These are phyloP conservation scores for Aleiodes alternator DNA, from an alignment of 2,888 invertebrate species.

Conservation along the genomic window DNA sequence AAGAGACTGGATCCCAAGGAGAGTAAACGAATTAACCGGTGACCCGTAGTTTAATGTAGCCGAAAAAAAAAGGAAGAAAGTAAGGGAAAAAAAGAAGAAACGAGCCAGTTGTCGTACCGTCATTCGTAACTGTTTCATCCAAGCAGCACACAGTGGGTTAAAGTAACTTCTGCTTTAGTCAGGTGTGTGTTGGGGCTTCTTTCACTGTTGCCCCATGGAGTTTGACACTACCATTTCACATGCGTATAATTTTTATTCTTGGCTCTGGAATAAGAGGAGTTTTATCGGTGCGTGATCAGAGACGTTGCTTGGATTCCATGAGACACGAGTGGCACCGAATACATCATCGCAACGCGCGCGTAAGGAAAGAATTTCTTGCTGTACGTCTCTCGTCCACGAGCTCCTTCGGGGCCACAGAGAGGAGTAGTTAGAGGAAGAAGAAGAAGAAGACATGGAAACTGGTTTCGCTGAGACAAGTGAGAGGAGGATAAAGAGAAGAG, in stretches of 20 bases:
- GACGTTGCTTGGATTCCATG: constrained; percentile 60
- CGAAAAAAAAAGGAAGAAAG: background rate
- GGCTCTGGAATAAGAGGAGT: constrained; percentile 58
- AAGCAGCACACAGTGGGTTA: constrained; percentile 35
- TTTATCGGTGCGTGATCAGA: constrained; percentile 62
- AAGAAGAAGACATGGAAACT: constrained; percentile 36
- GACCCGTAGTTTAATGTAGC: constrained; percentile 36
- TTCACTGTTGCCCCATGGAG: background rate
- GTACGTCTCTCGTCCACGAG: constrained; percentile 53
- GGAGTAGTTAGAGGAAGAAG: background rate
- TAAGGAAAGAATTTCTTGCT: constrained; percentile 62
- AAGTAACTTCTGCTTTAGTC: constrained; percentile 49
- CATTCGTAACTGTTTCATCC: constrained; percentile 52
- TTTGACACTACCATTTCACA: constrained; percentile 23
- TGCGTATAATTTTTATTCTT: constrained; percentile 56
- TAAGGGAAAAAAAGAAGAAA: background rate
- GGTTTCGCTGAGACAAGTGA: constrained; percentile 37
- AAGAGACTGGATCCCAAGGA: too few relatives aligned
- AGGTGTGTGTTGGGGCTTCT: constrained; percentile 19
- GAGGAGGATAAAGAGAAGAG: background rate
- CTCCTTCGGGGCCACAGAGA: background rate
- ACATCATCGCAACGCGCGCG: constrained; percentile 63
- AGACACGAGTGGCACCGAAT: constrained; percentile 63
- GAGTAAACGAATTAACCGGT: constrained; percentile 20
- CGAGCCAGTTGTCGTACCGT: constrained; percentile 37